These are phyloP conservation scores for Platycnemis pennipes DNA, from an alignment of 2,888 invertebrate genomes.

Conservation along the genomic window DNA sequence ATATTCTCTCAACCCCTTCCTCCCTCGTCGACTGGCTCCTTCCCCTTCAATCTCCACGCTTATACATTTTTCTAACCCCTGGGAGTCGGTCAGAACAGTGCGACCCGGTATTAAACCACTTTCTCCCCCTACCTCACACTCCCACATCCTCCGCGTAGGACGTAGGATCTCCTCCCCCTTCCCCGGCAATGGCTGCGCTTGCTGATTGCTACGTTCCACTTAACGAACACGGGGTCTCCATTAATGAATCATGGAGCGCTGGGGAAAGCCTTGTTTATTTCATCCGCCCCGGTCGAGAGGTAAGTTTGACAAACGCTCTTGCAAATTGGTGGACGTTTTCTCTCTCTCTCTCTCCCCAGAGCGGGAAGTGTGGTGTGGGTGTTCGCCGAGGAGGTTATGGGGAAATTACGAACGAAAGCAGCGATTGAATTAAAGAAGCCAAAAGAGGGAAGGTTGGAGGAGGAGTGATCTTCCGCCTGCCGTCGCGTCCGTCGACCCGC, in stretches of 20 bases:
- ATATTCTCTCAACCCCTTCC: not conserved
- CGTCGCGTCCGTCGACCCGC: not conserved
- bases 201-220: conserved; percentile 65
- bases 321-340: conserved; percentile 55
- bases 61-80: conserved; percentile 57
- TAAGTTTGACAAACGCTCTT: conserved; percentile 65
- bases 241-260: conserved; percentile 59
- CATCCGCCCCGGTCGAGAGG: not conserved
- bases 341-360: too few species aligned
- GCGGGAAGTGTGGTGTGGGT: not conserved
- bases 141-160: not conserved
- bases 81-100: conserved; percentile 45
- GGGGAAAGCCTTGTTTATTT: conserved; percentile 59
- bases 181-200: not conserved
- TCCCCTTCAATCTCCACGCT: conserved; percentile 35
- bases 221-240: conserved; percentile 61
- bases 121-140: not conserved
- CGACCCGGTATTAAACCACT: conserved; percentile 46
- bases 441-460: conserved; percentile 19
- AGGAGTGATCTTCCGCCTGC: not conserved
- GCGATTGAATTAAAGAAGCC: conserved; percentile 58
- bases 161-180: too few species aligned
- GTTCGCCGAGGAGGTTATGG: conserved; percentile 25
- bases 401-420: conserved; percentile 31
- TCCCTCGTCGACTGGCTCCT: not conserved